These are phyloP conservation scores for Zonotrichia leucophrys DNA, from an alignment of 2,113 vertebrate species.

Conservation along the genomic window DNA sequence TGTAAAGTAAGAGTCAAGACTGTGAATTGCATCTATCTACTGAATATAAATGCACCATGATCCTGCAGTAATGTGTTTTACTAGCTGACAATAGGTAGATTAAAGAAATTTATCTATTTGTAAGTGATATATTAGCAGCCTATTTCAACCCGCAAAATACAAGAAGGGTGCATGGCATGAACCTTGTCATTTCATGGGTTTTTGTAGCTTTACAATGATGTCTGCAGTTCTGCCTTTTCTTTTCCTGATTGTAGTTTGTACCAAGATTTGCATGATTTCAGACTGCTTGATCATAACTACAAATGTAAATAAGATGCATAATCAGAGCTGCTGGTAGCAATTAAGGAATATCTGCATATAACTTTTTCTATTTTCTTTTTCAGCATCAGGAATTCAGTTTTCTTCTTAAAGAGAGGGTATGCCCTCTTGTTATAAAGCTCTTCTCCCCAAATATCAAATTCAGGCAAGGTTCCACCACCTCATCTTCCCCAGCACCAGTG, in stretches of 20 bases:
- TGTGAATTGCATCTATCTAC: background rate
- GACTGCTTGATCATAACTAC: background rate
- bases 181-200: background rate
- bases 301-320: background rate
- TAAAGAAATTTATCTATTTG: background rate
- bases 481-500: conserved; percentile 90
- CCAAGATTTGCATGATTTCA: background rate
- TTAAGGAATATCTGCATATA: background rate
- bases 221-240: background rate
- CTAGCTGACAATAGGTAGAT: background rate
- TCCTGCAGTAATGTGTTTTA: background rate
- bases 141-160: background rate
- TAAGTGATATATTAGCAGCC: background rate
- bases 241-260: background rate
- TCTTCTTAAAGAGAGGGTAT: conserved; percentile 96
- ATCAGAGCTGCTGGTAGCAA: background rate
- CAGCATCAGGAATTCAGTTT: conserved; percentile 99
- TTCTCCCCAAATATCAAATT: conserved; percentile 99
- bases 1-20: background rate
- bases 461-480: conserved; percentile 88
- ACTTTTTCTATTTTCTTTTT: conserved; percentile 39
- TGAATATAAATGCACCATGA: background rate
- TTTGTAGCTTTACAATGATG: background rate
- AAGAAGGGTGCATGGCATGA: background rate
- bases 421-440: conserved; percentile 98